Evolutionary conservation across 1,140 invertebrate genomes (phyloP), one percentile per base, ranked within the genome.

Genomic region (Schlechtendalia chinensis): DNA sequence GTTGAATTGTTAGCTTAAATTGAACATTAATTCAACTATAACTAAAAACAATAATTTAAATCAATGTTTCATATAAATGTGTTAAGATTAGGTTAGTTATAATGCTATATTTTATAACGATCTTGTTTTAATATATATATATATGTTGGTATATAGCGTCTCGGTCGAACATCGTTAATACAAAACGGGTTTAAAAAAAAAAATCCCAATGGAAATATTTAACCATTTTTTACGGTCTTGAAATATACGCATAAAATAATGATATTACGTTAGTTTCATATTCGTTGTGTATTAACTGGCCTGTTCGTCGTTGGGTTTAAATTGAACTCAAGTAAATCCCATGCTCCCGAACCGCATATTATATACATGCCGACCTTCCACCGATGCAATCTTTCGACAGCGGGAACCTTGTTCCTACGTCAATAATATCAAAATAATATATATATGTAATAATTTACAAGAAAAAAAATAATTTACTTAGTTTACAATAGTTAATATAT

Each of bases 81-180:
- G n/a, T n/a, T n/a, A n/a, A n/a, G n/a, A n/a, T 69, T 69, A 39
- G n/a, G 67, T 19, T 69, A 50, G 67, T 69, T 69, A 27, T 50
- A 50, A 69, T 50, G 45, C 22, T 69, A 69, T 45, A 47, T 69
- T 69, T 69, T 24, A 69, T 50, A 69, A 45, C 27, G 32, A 67
- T 58, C 65, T 47, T 24, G n/a, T 69, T n/a, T n/a, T n/a, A n/a
- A n/a, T n/a, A n/a, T n/a, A n/a, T n/a, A n/a, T n/a, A n/a, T 69
- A 22, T 47, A 69, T 69, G 27, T 69, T n/a, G n/a, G 39, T 45
- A 69, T 47, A 19, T 39, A 39, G 8, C 32, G 8, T 39, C 32
- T 39, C 32, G 32, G 65, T 50, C 47, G 39, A 69, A 50, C 22
- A 69, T 47, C 67, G 12, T 69, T 47, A 17, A 17, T 50, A 50